These are phyloP conservation scores for Patiria miniata DNA, from an alignment of 35 echinoderm and acorn worm genomes.

Conservation along the genomic window DNA sequence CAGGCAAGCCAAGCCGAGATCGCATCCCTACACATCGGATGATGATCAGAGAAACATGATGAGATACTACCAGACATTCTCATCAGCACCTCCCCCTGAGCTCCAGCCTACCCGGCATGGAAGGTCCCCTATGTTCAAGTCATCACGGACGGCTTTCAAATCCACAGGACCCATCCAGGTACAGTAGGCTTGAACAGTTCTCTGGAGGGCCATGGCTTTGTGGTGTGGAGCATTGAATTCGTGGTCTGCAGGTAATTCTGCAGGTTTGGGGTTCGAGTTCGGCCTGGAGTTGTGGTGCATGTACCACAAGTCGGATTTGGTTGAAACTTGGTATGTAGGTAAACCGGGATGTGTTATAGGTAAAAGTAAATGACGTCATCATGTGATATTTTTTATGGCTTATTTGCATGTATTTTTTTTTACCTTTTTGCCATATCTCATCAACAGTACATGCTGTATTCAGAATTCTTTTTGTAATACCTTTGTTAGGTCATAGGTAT, in stretches of 20 bases:
- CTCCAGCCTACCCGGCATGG: neutral
- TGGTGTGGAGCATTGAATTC: too few relatives aligned
- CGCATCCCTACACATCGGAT: neutral
- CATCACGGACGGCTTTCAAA: slow-evolving; percentile 39
- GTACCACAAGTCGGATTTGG: too few relatives aligned
- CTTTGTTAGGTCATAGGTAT: too few relatives aligned
- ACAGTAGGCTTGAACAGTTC: neutral
- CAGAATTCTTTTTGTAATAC: too few relatives aligned
- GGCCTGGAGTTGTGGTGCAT: too few relatives aligned
- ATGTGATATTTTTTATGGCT: neutral
- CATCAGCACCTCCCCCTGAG: neutral
- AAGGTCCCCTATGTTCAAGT: slow-evolving; percentile 11
- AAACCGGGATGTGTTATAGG: too few relatives aligned
- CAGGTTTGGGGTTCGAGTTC: too few relatives aligned
- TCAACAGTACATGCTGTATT: neutral
- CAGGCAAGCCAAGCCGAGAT: neutral
- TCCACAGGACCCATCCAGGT: slow-evolving; percentile 32
- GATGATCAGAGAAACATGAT: neutral
- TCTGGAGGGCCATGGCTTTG: too few relatives aligned
- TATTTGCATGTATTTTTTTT: neutral
- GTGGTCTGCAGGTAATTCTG: too few relatives aligned
- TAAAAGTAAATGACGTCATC: neutral
- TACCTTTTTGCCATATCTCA: neutral
- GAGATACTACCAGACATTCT: neutral
- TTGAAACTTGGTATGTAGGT: too few relatives aligned